Percentiles rank a stretch among this genome's conserved stretches.
Evolutionary conservation across 1,140 invertebrate species (phyloP).

Genomic region (Popillia japonica): DNA sequence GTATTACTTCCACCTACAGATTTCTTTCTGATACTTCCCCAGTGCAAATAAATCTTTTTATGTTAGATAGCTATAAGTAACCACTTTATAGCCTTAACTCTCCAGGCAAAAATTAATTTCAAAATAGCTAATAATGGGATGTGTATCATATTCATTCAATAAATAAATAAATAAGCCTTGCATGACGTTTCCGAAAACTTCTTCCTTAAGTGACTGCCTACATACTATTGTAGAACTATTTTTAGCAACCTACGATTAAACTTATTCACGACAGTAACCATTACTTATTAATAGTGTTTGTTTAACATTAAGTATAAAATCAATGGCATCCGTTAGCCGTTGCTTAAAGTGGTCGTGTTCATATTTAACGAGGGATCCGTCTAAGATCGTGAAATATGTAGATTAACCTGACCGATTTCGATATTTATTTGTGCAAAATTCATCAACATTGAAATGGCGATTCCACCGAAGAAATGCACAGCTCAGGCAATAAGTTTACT

Average conservation of each 20-base stretch:
- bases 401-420: not conserved
- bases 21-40: no score
- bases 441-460: not conserved
- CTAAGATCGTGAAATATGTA: not conserved
- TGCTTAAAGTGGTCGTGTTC: not conserved
- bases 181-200: no score
- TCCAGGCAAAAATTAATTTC: no score
- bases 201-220: no score
- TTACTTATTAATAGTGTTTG: not conserved
- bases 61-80: no score
- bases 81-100: no score
- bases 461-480: not conserved
- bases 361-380: slow-evolving; percentile 1
- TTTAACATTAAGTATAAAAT: not conserved
- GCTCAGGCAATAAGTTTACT: slow-evolving; percentile 46
- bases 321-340: not conserved
- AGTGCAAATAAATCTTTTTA: no score
- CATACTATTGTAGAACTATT: not conserved
- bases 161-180: no score
- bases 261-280: not conserved
- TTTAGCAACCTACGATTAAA: not conserved
- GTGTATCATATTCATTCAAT: no score
- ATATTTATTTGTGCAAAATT: slow-evolving; percentile 11
- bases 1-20: no score
- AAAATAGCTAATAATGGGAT: no score